Base-by-base conservation (phyloP, 2,888 invertebrate species). In the Drosophila cognata region DNA sequence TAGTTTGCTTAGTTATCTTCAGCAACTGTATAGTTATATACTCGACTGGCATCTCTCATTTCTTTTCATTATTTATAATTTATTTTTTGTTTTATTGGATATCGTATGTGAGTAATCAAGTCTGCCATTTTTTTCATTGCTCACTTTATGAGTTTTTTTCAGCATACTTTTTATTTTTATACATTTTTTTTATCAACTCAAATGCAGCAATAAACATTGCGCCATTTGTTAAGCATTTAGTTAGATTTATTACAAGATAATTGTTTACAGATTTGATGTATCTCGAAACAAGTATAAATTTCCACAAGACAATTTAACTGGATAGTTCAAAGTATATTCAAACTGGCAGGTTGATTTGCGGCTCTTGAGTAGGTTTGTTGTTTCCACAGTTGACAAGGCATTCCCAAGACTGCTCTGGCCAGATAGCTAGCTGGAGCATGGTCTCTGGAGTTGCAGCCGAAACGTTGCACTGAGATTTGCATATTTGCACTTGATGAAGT, bases 401-500 rank as follows among this genome's bases (percentile, higher is more conserved):
- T 56, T 38, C 38, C 56, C 56, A 41, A 67, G 31, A 43, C 29
- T 16, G 38, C 51, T 60, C 3, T 18, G 52, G 31, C 33, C 56
- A 29, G 56, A 21, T 43, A 29, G 38, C 13, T n/a, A 35, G 16
- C 25, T 11, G 7, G 10, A 35, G 46, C 46, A 46, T 25, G 25
- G 46, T 46, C 46, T 25, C 48, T 43, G 63, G n/a, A 43, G 33
- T 33, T 65, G 56, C 57, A 52, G 18, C 46, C 66, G 33, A 38
- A 67, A 29, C 16, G 51, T 36, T 33, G 48, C 53, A 38, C 38
- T 28, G 51, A 75, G 81, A 90, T 85, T 90, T 85, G 86, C 85
- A 90, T 85, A 88, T 85, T 88, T 85, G 84, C 85, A 85, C 85
- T 85, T 85, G 85, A 90, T 85, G 85, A 76, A 75, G 84, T 62